Evolutionary conservation across 2,113 vertebrate genomes (phyloP), one percentile per base, ranked within the genome.

Genomic region (Noturus placidus): DNA sequence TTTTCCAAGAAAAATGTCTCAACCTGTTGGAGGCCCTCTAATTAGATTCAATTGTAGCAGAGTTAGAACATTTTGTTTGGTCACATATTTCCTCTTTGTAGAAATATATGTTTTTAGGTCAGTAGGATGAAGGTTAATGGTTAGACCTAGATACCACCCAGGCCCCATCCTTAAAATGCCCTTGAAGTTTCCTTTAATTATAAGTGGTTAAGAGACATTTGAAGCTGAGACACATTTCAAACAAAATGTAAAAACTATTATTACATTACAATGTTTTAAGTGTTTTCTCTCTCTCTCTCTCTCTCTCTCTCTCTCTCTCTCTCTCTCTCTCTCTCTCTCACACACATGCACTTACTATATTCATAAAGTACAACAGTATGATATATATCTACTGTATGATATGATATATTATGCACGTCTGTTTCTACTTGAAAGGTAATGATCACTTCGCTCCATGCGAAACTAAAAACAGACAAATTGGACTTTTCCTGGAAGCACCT

Each of bases 51-150:
- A 50, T 46, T 30, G 81, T 42, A 82, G 20, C 72, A 46, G 70
- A 74, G 33, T 59, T 85, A 46, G 19, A 3, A 42, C 61, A 72
- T 74, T 82, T 30, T 82, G 30, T 79, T 22, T 22, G 11, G 61
- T 84, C 50, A 70, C n/a, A 54, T 17, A 25, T 46, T 78, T 79
- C 57, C 14, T 15, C 84, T 77, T 76, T 57, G 8, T 65, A 25
- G 69, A 17, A 19, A 33, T 19, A 10, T 52, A 52, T 76, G n/a
- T 87, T 87, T 82, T 70, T 87, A 72, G 42, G 57, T 86, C 74
- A 86, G 46, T 50, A 52, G 59, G 46, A 65, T 30, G 20, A 78
- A 86, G 19, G 59, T 80, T 35, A 79, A 87, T 42, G n/a, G 63
- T 33, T 81, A 46, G 35, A 72, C 54, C 78, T 82, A 27, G 30